Conservation (phyloP, 2,797 vertebrate species). For the Scolopax bukidnonensis region DNA sequence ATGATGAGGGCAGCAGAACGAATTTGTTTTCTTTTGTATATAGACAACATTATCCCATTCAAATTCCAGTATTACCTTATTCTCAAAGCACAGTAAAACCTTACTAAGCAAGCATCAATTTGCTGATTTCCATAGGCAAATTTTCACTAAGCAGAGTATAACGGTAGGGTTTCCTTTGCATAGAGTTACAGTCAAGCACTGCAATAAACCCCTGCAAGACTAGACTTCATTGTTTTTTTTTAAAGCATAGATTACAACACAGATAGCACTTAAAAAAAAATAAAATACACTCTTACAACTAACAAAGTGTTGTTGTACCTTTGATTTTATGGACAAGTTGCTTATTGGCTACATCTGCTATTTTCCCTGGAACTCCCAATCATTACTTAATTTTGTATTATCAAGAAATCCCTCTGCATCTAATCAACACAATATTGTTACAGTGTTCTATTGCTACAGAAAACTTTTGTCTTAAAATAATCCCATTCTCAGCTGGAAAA, state of each 20-base stretch:
- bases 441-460: neutral
- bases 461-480: neutral
- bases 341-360: neutral
- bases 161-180: neutral
- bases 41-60: neutral
- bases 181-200: neutral
- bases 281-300: neutral
- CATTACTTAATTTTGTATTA: neutral
- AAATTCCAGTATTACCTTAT: neutral
- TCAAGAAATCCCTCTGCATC: neutral
- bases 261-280: neutral
- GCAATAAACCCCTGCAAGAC: neutral
- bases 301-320: neutral
- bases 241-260: neutral
- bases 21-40: neutral
- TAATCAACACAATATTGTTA: neutral
- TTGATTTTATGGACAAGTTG: neutral
- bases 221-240: neutral
- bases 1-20: neutral
- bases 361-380: neutral
- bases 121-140: constrained; percentile 23
- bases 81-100: neutral
- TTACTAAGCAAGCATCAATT: neutral
- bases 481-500: neutral
- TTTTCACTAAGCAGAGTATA: constrained; percentile 1